Base-by-base conservation (phyloP, 2,113 vertebrate species). In the Ceyx margarethae region DNA sequence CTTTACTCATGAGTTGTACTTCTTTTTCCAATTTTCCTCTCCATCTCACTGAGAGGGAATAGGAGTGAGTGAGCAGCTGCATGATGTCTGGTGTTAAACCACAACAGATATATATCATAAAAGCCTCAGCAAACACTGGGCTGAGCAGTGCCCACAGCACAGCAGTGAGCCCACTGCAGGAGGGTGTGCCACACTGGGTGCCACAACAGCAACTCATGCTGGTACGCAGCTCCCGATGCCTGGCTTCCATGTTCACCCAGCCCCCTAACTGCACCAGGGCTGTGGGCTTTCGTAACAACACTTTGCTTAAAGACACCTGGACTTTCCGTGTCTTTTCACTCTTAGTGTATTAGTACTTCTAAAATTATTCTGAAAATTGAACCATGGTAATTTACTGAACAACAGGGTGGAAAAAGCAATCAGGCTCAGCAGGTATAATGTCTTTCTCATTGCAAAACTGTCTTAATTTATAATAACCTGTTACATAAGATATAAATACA, bases 391-490 rank as follows among this genome's bases (percentile, higher is more conserved):
- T 53, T 43, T 73, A 62, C 51, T 6, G 10, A 10, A 15, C 29
- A 31, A 17, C 6, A 15, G 35, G 35, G 31, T 43, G 50, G 54
- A 75, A 94, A 94, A 93, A 89, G 33, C 21, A 46, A 50, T 21
- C 0, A 3, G 82, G 82, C 62, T 90, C 85, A 65, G 54, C 46
- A 25, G 26, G 18, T 40, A 8, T 51, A 66, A 65, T 2, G 2
- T 46, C 33, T 16, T 73, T 85, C 48, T 40, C 3, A 0, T 80
- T 90, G 85, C 35, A 92, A 90, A 75, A 67, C 9, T 60, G 21
- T 37, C 64, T 54, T 73, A 72, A 90, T 95, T 97, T 93, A 54
- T 67, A 78, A 42, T 87, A 56, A 90, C 68, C 7, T 62, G n/a
- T 65, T 87, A 76, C 2, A 3, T 45, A 72, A 87, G 16, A 78